Evolutionary conservation across 2,888 invertebrate genomes (phyloP), one percentile per base, ranked within the genome.

Genomic region (Prenolepis imparis): DNA sequence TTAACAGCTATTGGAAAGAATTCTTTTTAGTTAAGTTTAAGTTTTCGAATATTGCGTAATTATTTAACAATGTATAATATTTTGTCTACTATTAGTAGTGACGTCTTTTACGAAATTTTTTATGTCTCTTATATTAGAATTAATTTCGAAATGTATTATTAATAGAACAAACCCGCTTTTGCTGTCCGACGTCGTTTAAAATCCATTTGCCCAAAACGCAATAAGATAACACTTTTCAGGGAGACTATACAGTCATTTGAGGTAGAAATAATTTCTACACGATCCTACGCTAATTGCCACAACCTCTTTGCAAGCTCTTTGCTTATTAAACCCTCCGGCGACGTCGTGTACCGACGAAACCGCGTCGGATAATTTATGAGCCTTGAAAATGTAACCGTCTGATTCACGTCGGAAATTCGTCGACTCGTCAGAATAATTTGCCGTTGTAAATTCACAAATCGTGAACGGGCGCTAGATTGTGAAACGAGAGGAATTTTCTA

Each of bases 321-420:
- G 75, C 64, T 78, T 78, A 83, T 83, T 83, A 83, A 83, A 83
- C 78, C 67, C 48, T 39, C 66, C 36, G 48, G 55, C 59, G 67
- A 75, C 52, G 61, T 78, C 68, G 64, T 28, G 77, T 28, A 39
- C 39, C 67, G 21, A 63, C 52, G 78, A 41, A 67, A 82, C 82
- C 82, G 28, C 82, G 48, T 12, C 52, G 67, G 83, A 61, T 83
- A 83, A 83, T 83, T 83, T 39, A 83, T 48, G 78, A 83, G 59
- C 44, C 48, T 61, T 75, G 77, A 66, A 64, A 66, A 61, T 39
- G 24, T n/a, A 48, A 64, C 24, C 36, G 52, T 52, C 44, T 36
- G 72, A 80, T 80, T 59, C 70, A 61, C 57, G 44, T 36, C 36
- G 72, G 24, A 72, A 36, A 80, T 61, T 59, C 36, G 70, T 61